phyloP scores from a whole-genome alignment of 2,888 invertebrate species.

The Trichogramma evanescens region DNA sequence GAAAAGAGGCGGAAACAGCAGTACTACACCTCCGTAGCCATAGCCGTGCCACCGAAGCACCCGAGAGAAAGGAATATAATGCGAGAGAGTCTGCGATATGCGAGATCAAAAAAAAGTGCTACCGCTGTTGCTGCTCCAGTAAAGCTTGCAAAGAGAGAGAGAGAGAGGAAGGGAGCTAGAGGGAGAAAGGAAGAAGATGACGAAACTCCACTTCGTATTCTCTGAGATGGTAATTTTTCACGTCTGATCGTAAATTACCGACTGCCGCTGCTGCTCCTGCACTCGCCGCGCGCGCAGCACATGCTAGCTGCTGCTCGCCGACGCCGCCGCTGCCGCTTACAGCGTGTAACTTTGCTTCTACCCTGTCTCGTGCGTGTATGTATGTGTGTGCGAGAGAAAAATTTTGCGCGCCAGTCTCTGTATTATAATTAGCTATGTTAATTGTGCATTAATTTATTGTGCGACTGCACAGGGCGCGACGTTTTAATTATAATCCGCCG shows the following conservation, averaged over 20 bases:
- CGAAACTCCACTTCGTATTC: conserved; percentile 33
- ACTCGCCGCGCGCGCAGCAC: conserved; percentile 27
- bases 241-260: conserved; percentile 46
- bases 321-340: conserved; percentile 3
- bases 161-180: conserved; percentile 23
- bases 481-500: conserved; percentile 46
- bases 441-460: conserved; percentile 47
- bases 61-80: conserved; percentile 14
- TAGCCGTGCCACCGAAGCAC: conserved; percentile 7
- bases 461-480: conserved; percentile 38
- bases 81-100: conserved; percentile 9
- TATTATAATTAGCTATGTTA: conserved; percentile 48
- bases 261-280: conserved; percentile 22
- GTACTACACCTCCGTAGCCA: neutral
- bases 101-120: neutral
- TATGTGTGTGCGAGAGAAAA: conserved; percentile 32
- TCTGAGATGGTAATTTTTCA: conserved; percentile 46
- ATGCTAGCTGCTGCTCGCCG: conserved; percentile 28
- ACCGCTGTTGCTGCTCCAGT: neutral
- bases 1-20: conserved; percentile 17
- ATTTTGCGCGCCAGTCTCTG: conserved; percentile 33
- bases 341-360: conserved; percentile 15
- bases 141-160: conserved; percentile 19
- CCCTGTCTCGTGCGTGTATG: conserved; percentile 20
- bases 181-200: conserved; percentile 38